Evolutionary conservation across 2,113 vertebrate species (phyloP).

Genomic region (human (Homo sapiens)): DNA sequence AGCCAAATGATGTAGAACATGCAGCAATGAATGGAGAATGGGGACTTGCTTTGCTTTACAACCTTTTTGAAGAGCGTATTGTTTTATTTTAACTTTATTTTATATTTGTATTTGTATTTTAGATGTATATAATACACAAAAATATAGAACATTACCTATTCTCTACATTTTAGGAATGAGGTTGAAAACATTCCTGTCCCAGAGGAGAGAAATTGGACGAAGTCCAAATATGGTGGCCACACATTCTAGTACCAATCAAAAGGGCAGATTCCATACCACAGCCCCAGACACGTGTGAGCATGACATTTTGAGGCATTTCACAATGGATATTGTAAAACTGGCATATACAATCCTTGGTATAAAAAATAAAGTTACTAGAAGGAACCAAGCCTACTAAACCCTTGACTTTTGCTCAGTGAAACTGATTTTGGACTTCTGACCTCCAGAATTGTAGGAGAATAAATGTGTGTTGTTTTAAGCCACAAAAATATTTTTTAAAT

Average conservation of each 20-base stretch:
- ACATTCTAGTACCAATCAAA: neutral
- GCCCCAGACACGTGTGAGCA: neutral
- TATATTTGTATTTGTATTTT: neutral
- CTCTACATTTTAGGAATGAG: neutral
- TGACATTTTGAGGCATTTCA: neutral
- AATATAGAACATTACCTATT: neutral
- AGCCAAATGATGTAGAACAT: neutral
- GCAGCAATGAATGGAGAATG: neutral
- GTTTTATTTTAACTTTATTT: constrained; percentile 17
- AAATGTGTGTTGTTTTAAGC: neutral
- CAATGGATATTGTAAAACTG: neutral
- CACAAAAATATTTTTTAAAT: neutral
- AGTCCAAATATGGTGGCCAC: neutral
- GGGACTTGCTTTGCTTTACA: neutral
- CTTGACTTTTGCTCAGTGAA: neutral
- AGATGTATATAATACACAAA: neutral
- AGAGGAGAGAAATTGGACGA: neutral
- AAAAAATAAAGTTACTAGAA: neutral
- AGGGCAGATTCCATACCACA: neutral
- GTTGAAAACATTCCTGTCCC: neutral
- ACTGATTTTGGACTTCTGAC: neutral
- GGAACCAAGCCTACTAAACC: neutral
- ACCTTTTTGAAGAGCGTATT: neutral
- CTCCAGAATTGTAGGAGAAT: neutral
- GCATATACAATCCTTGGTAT: neutral